Conservation (phyloP, 2,888 invertebrate species). For the Alentia gelatinosa region DNA sequence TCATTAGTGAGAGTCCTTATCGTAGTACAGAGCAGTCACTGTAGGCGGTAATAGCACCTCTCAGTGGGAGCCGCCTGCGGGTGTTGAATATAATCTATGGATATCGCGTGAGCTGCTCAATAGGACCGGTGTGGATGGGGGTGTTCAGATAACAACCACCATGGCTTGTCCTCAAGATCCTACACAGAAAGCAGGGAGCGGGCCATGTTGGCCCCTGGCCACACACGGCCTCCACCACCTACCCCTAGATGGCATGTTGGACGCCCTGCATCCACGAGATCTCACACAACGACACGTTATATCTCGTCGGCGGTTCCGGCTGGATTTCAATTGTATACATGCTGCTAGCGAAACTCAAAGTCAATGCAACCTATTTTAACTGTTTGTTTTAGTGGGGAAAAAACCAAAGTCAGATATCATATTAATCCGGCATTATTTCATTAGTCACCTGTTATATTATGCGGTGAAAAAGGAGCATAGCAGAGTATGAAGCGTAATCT, state of each 20-base stretch:
- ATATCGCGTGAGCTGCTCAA: neutral
- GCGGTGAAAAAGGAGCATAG: too few species aligned
- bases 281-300: neutral
- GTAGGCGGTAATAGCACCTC: neutral
- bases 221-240: neutral
- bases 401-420: too few species aligned
- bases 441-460: too few species aligned
- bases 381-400: too few species aligned
- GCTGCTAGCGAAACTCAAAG: too few species aligned
- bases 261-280: neutral
- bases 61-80: neutral
- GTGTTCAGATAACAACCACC: neutral
- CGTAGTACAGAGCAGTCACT: neutral
- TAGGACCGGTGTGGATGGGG: neutral
- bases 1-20: too few species aligned
- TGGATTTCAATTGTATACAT: too few species aligned
- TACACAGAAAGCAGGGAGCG: neutral
- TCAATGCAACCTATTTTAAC: too few species aligned
- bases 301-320: neutral
- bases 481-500: too few species aligned
- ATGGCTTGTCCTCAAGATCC: neutral
- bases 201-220: neutral
- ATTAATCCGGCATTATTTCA: too few species aligned
- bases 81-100: slow-evolving; percentile 14
- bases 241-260: neutral